Evolutionary conservation across 2,888 invertebrate genomes (phyloP).

Genomic region (Hydropsyche betteni): DNA sequence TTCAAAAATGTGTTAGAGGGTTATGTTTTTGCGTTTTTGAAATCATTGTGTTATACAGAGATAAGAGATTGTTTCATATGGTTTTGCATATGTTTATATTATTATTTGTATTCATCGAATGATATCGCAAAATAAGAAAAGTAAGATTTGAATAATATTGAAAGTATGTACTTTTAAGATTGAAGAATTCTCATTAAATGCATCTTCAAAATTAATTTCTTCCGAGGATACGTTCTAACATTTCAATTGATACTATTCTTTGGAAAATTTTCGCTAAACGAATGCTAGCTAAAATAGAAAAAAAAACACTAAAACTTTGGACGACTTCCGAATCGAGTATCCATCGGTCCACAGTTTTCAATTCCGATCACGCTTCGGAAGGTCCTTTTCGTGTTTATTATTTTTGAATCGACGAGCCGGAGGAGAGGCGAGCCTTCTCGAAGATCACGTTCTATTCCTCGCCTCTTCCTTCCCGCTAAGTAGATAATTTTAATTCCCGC

Average conservation of each 20-base stretch:
- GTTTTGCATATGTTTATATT: too few relatives aligned
- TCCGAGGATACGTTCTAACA: neutral
- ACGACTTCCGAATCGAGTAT: slow-evolving; percentile 1
- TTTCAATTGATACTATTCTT: neutral
- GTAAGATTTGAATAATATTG: too few relatives aligned
- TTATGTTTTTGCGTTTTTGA: neutral
- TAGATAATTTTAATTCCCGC: slow-evolving; percentile 41
- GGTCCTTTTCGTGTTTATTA: slow-evolving; percentile 36
- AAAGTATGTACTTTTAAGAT: too few relatives aligned
- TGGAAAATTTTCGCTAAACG: neutral
- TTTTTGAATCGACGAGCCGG: slow-evolving; percentile 30
- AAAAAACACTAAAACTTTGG: neutral
- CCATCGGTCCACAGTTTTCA: neutral
- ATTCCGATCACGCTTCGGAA: slow-evolving; percentile 23
- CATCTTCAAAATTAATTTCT: neutral
- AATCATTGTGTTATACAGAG: too few relatives aligned
- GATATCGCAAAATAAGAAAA: too few relatives aligned
- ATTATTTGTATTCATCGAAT: too few relatives aligned
- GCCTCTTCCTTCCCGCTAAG: slow-evolving; percentile 19
- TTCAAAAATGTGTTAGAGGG: slow-evolving; percentile 29
- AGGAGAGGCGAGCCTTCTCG: neutral
- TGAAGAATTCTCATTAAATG: too few relatives aligned
- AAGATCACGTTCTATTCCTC: neutral
- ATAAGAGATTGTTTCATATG: too few relatives aligned
- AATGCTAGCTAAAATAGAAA: slow-evolving; percentile 11